Percentiles rank a stretch among this genome's conserved stretches.
These are phyloP conservation scores for Morus bassanus DNA, from an alignment of 2,797 vertebrate species.

Conservation along the genomic window DNA sequence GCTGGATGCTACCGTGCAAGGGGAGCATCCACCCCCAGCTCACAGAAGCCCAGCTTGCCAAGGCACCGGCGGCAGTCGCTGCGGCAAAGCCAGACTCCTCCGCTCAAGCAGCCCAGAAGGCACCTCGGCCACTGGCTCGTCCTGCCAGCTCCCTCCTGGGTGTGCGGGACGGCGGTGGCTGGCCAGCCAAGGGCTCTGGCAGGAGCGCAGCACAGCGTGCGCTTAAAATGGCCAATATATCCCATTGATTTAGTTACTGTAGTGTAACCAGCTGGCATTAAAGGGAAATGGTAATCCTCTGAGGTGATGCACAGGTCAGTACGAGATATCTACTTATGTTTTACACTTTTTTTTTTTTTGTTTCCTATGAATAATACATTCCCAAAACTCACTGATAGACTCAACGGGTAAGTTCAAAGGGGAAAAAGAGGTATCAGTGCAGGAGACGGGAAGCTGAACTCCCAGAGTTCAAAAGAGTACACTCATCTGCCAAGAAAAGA, in stretches of 20 bases:
- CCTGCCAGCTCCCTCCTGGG: not conserved
- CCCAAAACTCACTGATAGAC: not conserved
- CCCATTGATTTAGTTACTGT: not conserved
- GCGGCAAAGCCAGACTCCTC: not conserved
- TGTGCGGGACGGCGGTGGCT: fast-evolving
- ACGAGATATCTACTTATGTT: not conserved
- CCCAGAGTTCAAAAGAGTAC: not conserved
- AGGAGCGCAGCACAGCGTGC: not conserved
- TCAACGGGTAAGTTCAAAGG: not conserved
- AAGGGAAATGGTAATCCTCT: not conserved
- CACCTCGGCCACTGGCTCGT: fast-evolving
- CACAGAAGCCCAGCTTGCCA: not conserved
- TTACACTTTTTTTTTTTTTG: not conserved
- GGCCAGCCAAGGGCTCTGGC: not conserved
- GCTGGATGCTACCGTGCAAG: not conserved
- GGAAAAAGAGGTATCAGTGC: not conserved
- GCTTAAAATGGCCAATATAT: not conserved
- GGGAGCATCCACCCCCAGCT: not conserved
- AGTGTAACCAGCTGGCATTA: not conserved
- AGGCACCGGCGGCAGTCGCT: not conserved
- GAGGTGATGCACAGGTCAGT: not conserved
- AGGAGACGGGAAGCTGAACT: not conserved
- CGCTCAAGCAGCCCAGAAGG: not conserved
- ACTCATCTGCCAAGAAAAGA: not conserved
- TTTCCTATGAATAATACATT: not conserved